Percentiles rank a stretch among this genome's conserved stretches.
Conservation (phyloP, 2,888 invertebrate genomes). For the Isoperla grammatica region DNA sequence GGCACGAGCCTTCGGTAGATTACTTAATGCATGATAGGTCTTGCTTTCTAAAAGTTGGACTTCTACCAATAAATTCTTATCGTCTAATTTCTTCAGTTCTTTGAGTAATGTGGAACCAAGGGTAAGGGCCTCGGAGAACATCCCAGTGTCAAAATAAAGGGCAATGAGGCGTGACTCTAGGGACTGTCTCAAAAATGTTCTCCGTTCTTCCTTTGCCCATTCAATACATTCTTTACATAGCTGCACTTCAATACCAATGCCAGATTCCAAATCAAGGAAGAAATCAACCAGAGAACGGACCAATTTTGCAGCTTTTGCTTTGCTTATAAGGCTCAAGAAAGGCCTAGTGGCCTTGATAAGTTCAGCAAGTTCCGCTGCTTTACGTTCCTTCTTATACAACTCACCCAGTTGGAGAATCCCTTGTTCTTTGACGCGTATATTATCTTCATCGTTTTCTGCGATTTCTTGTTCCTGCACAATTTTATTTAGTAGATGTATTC, state of each 20-base stretch:
- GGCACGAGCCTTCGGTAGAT: constrained; percentile 93
- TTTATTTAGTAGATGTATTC: constrained; percentile 67
- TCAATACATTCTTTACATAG: constrained; percentile 97
- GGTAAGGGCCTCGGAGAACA: constrained; percentile 80
- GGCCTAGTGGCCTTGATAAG: constrained; percentile 94
- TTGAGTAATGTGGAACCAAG: constrained; percentile 81
- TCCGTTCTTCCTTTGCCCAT: constrained; percentile 97
- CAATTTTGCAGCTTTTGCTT: constrained; percentile 98
- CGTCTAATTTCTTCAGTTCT: constrained; percentile 98
- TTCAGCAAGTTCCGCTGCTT: constrained; percentile 86
- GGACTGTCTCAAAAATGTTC: constrained; percentile 94
- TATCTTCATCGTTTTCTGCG: constrained; percentile 81
- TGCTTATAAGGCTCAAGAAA: constrained; percentile 90
- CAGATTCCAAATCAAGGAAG: constrained; percentile 95
- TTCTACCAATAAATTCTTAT: constrained; percentile 97
- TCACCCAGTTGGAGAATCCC: constrained; percentile 90
- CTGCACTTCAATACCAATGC: constrained; percentile 88
- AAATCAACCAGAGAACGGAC: constrained; percentile 95
- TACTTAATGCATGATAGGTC: constrained; percentile 95
- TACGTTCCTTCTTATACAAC: constrained; percentile 87
- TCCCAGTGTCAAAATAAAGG: constrained; percentile 86
- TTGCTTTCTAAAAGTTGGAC: constrained; percentile 97
- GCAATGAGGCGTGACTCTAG: constrained; percentile 92
- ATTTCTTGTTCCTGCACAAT: constrained; percentile 71
- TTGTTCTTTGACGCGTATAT: constrained; percentile 87